phyloP scores from a whole-genome alignment of 64 coral and sea anemone species.

The Actinia equina region DNA sequence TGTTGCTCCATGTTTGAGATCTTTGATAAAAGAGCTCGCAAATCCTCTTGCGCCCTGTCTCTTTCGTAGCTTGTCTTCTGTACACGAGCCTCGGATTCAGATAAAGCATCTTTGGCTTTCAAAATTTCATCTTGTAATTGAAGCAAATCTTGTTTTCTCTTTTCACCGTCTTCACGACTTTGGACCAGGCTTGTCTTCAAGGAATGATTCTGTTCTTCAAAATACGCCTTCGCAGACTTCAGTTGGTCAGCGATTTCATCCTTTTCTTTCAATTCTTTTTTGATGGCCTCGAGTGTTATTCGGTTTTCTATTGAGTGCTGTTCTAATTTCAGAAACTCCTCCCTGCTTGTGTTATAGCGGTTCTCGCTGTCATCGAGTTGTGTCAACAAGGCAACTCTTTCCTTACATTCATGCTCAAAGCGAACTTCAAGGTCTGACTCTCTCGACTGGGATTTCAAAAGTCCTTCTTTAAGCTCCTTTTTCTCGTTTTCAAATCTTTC shows the following conservation, averaged over 20 bases:
- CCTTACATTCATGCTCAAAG: slow-evolving; percentile 74
- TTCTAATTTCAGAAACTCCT: slow-evolving; percentile 77
- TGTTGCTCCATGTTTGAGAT: slow-evolving; percentile 84
- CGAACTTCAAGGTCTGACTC: slow-evolving; percentile 77
- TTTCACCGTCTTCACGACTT: slow-evolving; percentile 69
- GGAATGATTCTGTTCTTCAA: slow-evolving; percentile 79
- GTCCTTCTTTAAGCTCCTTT: slow-evolving; percentile 61
- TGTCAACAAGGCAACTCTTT: slow-evolving; percentile 66
- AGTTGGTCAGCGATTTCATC: slow-evolving; percentile 67
- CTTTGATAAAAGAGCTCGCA: slow-evolving; percentile 53
- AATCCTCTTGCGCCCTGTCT: slow-evolving; percentile 85
- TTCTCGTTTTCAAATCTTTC: slow-evolving; percentile 71
- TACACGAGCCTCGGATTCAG: slow-evolving; percentile 73
- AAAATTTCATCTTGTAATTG: slow-evolving; percentile 81
- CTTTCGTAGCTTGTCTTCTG: slow-evolving; percentile 84
- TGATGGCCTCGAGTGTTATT: slow-evolving; percentile 49
- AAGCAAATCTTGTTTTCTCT: slow-evolving; percentile 70
- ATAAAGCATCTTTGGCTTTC: slow-evolving; percentile 48
- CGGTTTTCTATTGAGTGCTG: slow-evolving; percentile 83
- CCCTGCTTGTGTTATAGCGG: slow-evolving; percentile 56
- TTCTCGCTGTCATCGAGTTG: slow-evolving; percentile 71
- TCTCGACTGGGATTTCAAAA: slow-evolving; percentile 45
- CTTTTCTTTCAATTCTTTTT: slow-evolving; percentile 79
- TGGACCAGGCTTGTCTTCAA: slow-evolving; percentile 65
- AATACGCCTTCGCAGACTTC: slow-evolving; percentile 62